Base-by-base conservation (phyloP, 2,888 invertebrate species). In the Leptarthrus brevirostris region DNA sequence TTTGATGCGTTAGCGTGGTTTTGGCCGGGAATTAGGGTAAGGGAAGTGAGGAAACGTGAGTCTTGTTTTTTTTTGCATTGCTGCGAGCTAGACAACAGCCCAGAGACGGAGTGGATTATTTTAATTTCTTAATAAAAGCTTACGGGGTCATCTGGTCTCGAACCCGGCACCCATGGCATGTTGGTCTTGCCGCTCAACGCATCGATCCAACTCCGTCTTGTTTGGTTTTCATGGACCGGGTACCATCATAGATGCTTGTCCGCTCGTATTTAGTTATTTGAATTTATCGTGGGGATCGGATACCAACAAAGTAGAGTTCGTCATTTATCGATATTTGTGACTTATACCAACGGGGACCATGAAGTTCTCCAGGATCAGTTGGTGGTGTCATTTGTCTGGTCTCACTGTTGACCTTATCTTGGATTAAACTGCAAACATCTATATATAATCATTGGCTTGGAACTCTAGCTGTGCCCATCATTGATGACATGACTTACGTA, bases 171-270 rank as follows among this genome's bases (percentile, higher is more conserved):
- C n/a, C n/a, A n/a, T n/a, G n/a, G n/a, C n/a, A n/a, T n/a, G n/a
- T n/a, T n/a, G n/a, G n/a, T n/a, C n/a, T n/a, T n/a, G n/a, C n/a
- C n/a, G n/a, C n/a, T n/a, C n/a, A n/a, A n/a, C n/a, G n/a, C n/a
- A n/a, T n/a, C n/a, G n/a, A n/a, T n/a, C n/a, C n/a, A n/a, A n/a
- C n/a, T n/a, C n/a, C 77, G 82, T 82, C 72, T 80, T 80, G 74
- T 82, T 82, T 70, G 80, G 80, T n/a, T n/a, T n/a, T n/a, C n/a
- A n/a, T n/a, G n/a, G n/a, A n/a, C n/a, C n/a, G 69, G 75, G 78
- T 79, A 47, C 77, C 82, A 74, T 84, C 84, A 56, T 84, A 84
- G 78, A 85, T 83, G 10, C 82, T 80, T 3, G 76, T 44, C 14
- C 85, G 81, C 5, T 79, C 77, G 36, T 84, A 84, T 0, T 78